A percentile compares a stretch with the other conserved stretches of the same genome.
Evolutionary conservation across 1,140 invertebrate species (phyloP).

Genomic region (Eciton burchellii): DNA sequence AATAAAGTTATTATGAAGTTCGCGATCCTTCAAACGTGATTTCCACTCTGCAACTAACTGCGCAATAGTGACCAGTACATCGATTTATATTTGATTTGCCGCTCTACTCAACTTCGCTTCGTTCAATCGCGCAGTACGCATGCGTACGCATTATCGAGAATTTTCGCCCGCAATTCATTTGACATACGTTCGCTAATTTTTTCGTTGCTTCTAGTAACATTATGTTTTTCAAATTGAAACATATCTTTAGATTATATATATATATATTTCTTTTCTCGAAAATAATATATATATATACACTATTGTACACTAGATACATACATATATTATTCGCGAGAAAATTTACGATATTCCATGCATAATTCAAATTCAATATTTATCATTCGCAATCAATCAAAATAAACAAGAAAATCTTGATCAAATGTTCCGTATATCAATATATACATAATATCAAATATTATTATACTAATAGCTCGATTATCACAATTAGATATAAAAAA

Average conservation of each 20-base stretch:
- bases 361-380: too few species aligned
- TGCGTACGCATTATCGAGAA: background rate
- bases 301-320: conserved; percentile 2
- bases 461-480: conserved; percentile 7
- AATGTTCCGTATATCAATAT: background rate
- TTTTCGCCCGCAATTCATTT: background rate
- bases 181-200: background rate
- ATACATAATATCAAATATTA: background rate
- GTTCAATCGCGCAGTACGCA: conserved; percentile 34
- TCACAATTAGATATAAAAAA: too few species aligned
- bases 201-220: background rate
- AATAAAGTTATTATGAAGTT: background rate
- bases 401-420: conserved; percentile 1
- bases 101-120: conserved; percentile 67
- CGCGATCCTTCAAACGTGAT: background rate
- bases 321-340: background rate
- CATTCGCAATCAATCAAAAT: background rate
- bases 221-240: background rate
- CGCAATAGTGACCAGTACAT: background rate
- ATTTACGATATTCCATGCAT: too few species aligned
- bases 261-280: too few species aligned
- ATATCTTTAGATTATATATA: background rate
- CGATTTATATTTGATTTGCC: conserved; percentile 63
- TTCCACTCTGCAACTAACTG: conserved; percentile 58
- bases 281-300: too few species aligned